Evolutionary conservation across 2,797 vertebrate species (phyloP).

Genomic region (Siniperca undulata): DNA sequence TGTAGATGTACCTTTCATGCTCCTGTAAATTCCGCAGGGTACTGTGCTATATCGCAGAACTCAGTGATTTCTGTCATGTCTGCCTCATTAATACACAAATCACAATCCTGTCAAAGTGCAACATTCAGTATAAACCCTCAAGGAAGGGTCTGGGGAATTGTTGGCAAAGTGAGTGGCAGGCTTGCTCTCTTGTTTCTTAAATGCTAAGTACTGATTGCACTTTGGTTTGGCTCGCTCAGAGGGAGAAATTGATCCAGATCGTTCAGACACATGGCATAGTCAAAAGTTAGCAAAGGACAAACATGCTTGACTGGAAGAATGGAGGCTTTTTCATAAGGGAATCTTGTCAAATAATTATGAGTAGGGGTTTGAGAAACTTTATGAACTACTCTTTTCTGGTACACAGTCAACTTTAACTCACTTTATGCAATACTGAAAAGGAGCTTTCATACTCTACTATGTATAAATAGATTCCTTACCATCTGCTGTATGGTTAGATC

Average conservation of each 20-base stretch:
- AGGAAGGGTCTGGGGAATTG: constrained; percentile 33
- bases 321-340: background rate
- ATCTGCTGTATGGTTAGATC: background rate
- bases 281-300: constrained; percentile 27
- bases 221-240: constrained; percentile 9
- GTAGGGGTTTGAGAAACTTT: constrained; percentile 25
- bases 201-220: constrained; percentile 25
- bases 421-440: background rate
- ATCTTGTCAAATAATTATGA: constrained; percentile 17
- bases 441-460: background rate
- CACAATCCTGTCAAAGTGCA: constrained; percentile 60
- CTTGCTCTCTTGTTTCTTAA: constrained; percentile 26
- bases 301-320: constrained; percentile 3
- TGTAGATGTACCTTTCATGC: constrained; percentile 72
- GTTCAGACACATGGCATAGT: background rate
- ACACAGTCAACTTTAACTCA: background rate
- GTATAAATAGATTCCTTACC: background rate
- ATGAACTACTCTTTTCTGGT: background rate
- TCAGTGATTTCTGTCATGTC: constrained; percentile 57
- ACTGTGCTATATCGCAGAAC: constrained; percentile 65
- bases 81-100: constrained; percentile 71
- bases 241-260: constrained; percentile 27
- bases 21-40: constrained; percentile 69
- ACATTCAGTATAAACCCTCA: constrained; percentile 41
- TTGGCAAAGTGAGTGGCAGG: constrained; percentile 20